These are phyloP conservation scores for Steatornis caripensis DNA, from an alignment of 2,113 vertebrate species.

Conservation along the genomic window DNA sequence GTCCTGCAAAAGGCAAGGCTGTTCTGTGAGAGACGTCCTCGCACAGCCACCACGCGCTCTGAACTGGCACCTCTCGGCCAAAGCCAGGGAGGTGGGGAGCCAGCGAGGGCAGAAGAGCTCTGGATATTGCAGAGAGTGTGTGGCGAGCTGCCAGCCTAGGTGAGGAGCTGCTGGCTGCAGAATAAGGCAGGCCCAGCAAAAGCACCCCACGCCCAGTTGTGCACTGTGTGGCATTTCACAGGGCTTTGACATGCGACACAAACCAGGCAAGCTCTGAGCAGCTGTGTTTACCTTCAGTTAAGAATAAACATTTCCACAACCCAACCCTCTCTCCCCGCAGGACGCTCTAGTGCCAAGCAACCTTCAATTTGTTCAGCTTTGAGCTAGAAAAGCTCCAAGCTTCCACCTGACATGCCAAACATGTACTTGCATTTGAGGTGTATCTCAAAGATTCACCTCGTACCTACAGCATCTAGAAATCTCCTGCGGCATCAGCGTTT, in stretches of 20 bases:
- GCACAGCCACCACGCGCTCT: neutral
- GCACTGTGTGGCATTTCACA: neutral
- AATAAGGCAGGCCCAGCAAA: neutral
- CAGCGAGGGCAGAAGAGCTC: neutral
- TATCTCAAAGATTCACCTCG: neutral
- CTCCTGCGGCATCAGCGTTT: neutral
- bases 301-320: neutral
- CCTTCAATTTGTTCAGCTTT: neutral
- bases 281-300: neutral
- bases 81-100: neutral
- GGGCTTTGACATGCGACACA: neutral
- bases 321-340: neutral
- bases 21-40: neutral
- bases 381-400: neutral
- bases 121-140: neutral
- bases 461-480: neutral
- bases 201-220: neutral
- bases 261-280: neutral
- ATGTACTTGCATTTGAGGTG: neutral
- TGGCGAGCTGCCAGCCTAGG: neutral
- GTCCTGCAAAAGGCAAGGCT: slow-evolving; percentile 72
- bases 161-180: neutral
- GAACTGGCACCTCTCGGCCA: neutral
- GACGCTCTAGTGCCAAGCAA: neutral
- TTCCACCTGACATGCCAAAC: neutral